A percentile compares a stretch with the other conserved stretches of the same genome.
These are phyloP conservation scores for Philypnodon macrostomus DNA, from an alignment of 2,797 vertebrate species.

Conservation along the genomic window DNA sequence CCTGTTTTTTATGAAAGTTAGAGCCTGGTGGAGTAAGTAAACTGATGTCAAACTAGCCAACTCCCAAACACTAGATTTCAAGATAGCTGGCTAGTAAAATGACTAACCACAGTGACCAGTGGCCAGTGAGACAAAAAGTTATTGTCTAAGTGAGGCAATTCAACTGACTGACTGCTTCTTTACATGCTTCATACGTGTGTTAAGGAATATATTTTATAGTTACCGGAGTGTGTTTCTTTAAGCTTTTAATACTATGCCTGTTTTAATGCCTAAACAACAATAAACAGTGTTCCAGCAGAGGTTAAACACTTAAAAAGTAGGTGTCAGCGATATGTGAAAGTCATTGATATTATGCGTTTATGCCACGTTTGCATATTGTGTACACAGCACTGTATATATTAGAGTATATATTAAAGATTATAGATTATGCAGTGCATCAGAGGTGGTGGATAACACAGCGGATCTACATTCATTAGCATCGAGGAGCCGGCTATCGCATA, in stretches of 20 bases:
- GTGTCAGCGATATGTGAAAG: constrained; percentile 8
- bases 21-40: too few relatives aligned
- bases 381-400: constrained; percentile 21
- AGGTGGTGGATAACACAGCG: constrained; percentile 43
- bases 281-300: not conserved
- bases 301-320: not conserved
- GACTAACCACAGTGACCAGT: too few relatives aligned
- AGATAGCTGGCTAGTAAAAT: too few relatives aligned
- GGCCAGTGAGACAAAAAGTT: too few relatives aligned
- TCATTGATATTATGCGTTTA: constrained; percentile 22
- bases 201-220: too few relatives aligned
- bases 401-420: constrained; percentile 39
- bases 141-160: too few relatives aligned
- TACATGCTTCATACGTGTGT: too few relatives aligned
- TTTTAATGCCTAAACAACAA: not conserved
- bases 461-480: constrained; percentile 47
- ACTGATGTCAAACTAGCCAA: too few relatives aligned
- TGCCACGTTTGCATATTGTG: constrained; percentile 10
- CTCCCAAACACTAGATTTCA: too few relatives aligned
- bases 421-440: constrained; percentile 41
- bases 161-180: too few relatives aligned
- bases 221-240: too few relatives aligned
- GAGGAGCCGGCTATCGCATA: constrained; percentile 40
- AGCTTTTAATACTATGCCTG: too few relatives aligned
- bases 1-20: constrained; percentile 10